A percentile compares a stretch with the other conserved stretches of the same genome.
Conservation (phyloP, 2,797 vertebrate genomes). For the Stomatorhinus walkeri region DNA sequence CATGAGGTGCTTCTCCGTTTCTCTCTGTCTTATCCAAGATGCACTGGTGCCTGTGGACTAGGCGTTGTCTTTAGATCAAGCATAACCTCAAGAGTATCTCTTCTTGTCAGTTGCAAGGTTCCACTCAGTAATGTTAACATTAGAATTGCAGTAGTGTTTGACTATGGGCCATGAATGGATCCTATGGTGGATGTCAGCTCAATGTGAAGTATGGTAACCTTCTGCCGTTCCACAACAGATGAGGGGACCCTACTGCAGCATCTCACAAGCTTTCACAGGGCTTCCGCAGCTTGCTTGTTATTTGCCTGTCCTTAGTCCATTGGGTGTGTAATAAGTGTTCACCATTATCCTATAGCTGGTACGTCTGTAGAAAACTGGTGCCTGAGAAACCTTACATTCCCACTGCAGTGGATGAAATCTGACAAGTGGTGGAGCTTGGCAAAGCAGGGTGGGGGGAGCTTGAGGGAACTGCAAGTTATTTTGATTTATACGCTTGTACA, state of each 20-base stretch:
- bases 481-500: neutral
- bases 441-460: slow-evolving; percentile 21
- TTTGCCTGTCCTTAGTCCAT: slow-evolving; percentile 42
- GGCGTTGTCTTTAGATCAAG: neutral
- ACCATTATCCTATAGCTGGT: slow-evolving; percentile 45
- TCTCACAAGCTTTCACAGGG: slow-evolving; percentile 43
- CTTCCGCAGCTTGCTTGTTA: slow-evolving; percentile 25
- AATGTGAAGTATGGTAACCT: neutral
- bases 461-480: slow-evolving; percentile 19
- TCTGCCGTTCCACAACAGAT: slow-evolving; percentile 28
- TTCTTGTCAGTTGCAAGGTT: neutral
- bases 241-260: slow-evolving; percentile 29
- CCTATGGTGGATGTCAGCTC: neutral
- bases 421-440: slow-evolving; percentile 35
- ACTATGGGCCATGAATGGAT: neutral
- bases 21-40: neutral
- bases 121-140: neutral
- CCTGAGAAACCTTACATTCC: slow-evolving; percentile 53
- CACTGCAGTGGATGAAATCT: slow-evolving; percentile 33
- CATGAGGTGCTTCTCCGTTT: neutral
- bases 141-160: neutral
- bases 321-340: slow-evolving; percentile 38
- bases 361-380: slow-evolving; percentile 45
- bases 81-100: neutral
- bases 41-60: neutral